Percentiles rank a stretch among this genome's conserved stretches.
Evolutionary conservation across 2,797 vertebrate genomes (phyloP).

Genomic region (Oryzias sinensis): DNA sequence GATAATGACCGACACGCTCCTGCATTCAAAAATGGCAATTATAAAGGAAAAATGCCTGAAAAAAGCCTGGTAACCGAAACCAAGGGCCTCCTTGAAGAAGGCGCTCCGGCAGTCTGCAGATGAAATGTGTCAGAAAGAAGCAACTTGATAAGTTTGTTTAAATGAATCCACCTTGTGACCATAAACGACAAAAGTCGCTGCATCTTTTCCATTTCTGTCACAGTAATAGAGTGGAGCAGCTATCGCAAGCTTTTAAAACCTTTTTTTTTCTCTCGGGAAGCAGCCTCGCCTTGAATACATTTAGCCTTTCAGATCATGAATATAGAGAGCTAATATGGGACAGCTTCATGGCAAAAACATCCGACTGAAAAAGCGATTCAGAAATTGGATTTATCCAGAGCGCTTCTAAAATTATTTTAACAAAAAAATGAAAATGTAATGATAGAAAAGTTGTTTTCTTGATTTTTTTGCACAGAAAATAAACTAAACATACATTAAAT

Average conservation of each 20-base stretch:
- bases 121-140: slow-evolving; percentile 39
- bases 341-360: slow-evolving; percentile 23
- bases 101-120: slow-evolving; percentile 16
- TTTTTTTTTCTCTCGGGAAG: slow-evolving; percentile 35
- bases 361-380: slow-evolving; percentile 14
- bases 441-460: background rate
- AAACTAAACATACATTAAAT: background rate
- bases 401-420: background rate
- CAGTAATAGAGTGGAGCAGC: slow-evolving; percentile 46
- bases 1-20: no score
- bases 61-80: background rate
- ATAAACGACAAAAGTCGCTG: slow-evolving; percentile 33
- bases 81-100: background rate
- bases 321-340: slow-evolving; percentile 48
- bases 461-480: background rate
- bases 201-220: slow-evolving; percentile 27
- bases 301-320: slow-evolving; percentile 55
- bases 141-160: slow-evolving; percentile 48
- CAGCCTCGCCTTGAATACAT: slow-evolving; percentile 51
- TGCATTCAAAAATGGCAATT: slow-evolving; percentile 4
- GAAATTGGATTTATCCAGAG: slow-evolving; percentile 5
- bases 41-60: slow-evolving; percentile 34
- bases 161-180: slow-evolving; percentile 51
- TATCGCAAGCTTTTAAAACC: slow-evolving; percentile 46
- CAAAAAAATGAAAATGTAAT: background rate